phyloP scores from a whole-genome alignment of 2,797 vertebrate genomes.

The Dendrocincla tyrannina region DNA sequence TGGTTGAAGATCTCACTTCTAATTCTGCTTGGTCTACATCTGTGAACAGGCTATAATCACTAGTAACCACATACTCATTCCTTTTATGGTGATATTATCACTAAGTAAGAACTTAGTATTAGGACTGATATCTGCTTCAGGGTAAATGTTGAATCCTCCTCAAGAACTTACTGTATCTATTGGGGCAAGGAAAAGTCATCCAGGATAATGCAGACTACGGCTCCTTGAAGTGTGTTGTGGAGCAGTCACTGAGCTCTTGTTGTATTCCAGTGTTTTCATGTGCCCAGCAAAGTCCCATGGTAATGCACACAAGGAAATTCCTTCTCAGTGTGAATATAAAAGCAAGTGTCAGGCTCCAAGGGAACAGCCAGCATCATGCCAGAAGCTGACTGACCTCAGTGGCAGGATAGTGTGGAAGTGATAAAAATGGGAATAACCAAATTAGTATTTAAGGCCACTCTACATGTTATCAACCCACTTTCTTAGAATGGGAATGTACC shows the following conservation, averaged over 20 bases:
- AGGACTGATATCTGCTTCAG: neutral
- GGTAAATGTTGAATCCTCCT: neutral
- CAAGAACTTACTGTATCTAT: neutral
- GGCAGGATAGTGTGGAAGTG: neutral
- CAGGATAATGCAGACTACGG: neutral
- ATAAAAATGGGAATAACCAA: neutral
- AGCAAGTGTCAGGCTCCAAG: neutral
- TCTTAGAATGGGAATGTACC: neutral
- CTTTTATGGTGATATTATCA: neutral
- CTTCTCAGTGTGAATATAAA: neutral
- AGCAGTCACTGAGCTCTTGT: neutral
- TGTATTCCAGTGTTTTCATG: neutral
- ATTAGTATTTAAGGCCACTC: neutral
- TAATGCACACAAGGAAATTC: neutral
- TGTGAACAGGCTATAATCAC: neutral
- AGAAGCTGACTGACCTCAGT: neutral
- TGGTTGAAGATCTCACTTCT: fast-evolving
- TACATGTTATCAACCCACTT: neutral
- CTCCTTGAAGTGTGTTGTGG: neutral
- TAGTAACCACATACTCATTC: neutral
- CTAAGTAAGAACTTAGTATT: neutral
- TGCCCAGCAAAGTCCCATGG: neutral
- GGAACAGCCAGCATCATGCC: neutral
- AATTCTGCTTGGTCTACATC: neutral
- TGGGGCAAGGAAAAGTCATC: neutral